These are phyloP conservation scores for Mizuhopecten yessoensis DNA, from an alignment of 1,140 invertebrate species.

Conservation along the genomic window DNA sequence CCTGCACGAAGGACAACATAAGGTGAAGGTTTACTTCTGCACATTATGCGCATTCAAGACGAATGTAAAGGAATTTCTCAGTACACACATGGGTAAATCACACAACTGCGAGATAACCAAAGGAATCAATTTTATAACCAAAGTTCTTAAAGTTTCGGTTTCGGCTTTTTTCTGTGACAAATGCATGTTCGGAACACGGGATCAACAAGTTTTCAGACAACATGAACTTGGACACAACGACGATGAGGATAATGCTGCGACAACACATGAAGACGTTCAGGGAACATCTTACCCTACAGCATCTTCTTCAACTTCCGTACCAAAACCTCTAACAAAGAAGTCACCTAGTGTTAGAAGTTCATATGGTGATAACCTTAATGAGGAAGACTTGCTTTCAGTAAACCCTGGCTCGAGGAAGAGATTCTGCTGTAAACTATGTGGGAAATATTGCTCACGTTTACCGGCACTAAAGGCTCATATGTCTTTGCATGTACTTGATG, in stretches of 20 bases:
- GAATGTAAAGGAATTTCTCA: background rate
- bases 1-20: slow-evolving; percentile 54
- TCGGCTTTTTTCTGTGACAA: background rate
- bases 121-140: background rate
- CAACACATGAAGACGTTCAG: too few relatives aligned
- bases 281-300: background rate
- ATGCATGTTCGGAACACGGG: background rate
- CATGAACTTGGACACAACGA: background rate
- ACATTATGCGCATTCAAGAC: background rate
- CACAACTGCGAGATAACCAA: background rate
- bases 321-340: background rate
- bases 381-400: slow-evolving; percentile 12
- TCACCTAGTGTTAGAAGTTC: background rate
- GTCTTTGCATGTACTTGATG: background rate
- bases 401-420: background rate
- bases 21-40: slow-evolving; percentile 2
- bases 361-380: background rate
- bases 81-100: background rate
- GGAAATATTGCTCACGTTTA: slow-evolving; percentile 11
- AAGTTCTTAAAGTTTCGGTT: background rate
- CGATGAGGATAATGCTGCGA: background rate
- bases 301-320: background rate
- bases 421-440: slow-evolving; percentile 54
- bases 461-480: slow-evolving; percentile 46
- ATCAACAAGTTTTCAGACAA: background rate